Evolutionary conservation across 2,797 vertebrate genomes (phyloP), one percentile per base, ranked within the genome.

Genomic region (Sebastes iracundus): DNA sequence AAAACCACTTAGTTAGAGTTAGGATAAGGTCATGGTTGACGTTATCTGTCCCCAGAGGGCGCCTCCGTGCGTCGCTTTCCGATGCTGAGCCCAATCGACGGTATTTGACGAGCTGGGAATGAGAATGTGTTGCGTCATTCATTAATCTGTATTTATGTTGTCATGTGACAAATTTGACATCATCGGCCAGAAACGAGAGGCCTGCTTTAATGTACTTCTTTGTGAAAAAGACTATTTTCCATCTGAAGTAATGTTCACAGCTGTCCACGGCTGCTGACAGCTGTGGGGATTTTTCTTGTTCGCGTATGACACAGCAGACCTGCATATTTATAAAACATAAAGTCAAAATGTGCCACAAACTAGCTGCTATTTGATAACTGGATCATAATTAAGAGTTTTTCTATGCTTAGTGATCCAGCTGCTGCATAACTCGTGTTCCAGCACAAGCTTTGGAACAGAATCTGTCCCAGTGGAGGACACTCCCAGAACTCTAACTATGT

Each of bases 371-470:
- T 27, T 32, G 20, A 60, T 28, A 61, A n/a, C 25, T 63, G 23
- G 22, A 66, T 5, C 14, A 30, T 10, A 18, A 38, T 16, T 23
- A 30, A 9, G 30, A 13, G 18, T 32, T 62, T 69, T 38, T 38
- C 6, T 55, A 0, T n/a, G 12, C 42, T 20, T n/a, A 2, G 65
- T 14, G 65, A 7, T 23, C 33, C 63, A 60, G 65, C 59, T 67
- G 55, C 32, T 33, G 55, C 27, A 52, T 32, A 76, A 68, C 12
- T 33, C 7, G 20, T 56, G 53, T 70, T 70, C 42, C 32, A 71
- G 70, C 20, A 64, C 35, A 75, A 53, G 22, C 12, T 11, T 18
- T 68, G 81, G 23, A 64, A 35, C 23, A 61, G 22, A 69, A 56
- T 77, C 2, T 2, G 70, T 63, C 63, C 74, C 70, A 12, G 0